Base-by-base conservation (phyloP, 2,797 vertebrate genomes). In the Phrynocephalus guinanensis region DNA sequence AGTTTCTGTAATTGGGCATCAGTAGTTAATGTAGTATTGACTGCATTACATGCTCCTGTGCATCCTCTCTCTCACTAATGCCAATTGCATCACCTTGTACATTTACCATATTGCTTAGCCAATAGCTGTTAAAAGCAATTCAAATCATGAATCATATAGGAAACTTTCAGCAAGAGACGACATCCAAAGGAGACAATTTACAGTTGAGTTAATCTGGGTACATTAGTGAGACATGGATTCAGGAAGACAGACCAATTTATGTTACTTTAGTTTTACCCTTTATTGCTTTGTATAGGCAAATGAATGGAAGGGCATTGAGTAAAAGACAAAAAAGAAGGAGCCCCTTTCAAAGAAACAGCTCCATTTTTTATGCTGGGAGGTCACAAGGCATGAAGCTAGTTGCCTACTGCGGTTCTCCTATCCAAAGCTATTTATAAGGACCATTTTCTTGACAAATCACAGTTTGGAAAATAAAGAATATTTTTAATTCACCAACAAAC, bases 1-100 rank as follows among this genome's bases (percentile, higher is more conserved):
- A 97, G 98, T 97, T 98, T 97, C 98, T 98, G 98, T 99, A 99
- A 99, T 99, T 99, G 99, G 98, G 99, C 99, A 98, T 99, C 99
- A 99, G 99, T 99, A 99, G 98, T 99, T 99, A 99, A 99, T 99
- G 99, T 98, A 99, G 98, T 99, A 99, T 99, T 99, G 99, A 99
- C 99, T 99, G 98, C 98, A 99, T 99, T 99, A 99, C 98, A 99
- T 98, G 99, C 98, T 98, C 98, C 98, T 97, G 98, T 99, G 98
- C 98, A 99, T 99, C 98, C 98, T 98, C 98, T 98, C 97, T 98
- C 98, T 98, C 97, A 96, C 98, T 99, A 99, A 99, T 99, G 98
- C 98, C 98, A 99, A 99, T 99, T 99, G 98, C 98, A 99, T 99
- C 99, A 99, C 99, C 99, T 99, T 99, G 98, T 99, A 99, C 98